These are phyloP conservation scores for Cynaeus angustus DNA, from an alignment of 2,888 invertebrate genomes.

Conservation along the genomic window DNA sequence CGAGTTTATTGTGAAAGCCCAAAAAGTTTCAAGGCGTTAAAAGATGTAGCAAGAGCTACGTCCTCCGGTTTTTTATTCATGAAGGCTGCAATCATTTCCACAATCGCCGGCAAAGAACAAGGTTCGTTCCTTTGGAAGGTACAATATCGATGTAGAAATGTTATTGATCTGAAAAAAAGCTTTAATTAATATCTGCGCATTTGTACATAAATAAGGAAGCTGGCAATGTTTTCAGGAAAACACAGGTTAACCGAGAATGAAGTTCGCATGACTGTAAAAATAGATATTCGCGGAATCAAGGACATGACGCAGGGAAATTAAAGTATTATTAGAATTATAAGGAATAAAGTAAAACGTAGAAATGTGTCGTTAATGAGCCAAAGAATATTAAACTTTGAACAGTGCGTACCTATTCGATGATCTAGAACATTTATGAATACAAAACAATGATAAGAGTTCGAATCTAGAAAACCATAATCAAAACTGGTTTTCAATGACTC, in stretches of 20 bases:
- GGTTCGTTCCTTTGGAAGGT: slow-evolving; percentile 98
- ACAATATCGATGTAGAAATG: slow-evolving; percentile 90
- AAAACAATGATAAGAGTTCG: neutral
- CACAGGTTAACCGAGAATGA: slow-evolving; percentile 18
- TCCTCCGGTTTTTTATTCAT: slow-evolving; percentile 90
- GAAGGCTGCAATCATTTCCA: slow-evolving; percentile 96
- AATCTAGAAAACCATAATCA: neutral
- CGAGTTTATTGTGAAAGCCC: slow-evolving; percentile 81
- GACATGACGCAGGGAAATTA: slow-evolving; percentile 26
- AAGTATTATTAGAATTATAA: slow-evolving; percentile 7
- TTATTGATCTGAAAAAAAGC: slow-evolving; percentile 77
- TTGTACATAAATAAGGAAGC: slow-evolving; percentile 1
- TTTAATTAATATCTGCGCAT: neutral
- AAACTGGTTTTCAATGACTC: no score
- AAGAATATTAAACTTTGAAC: slow-evolving; percentile 2
- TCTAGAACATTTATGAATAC: neutral
- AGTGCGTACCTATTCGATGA: neutral
- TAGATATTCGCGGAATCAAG: slow-evolving; percentile 32
- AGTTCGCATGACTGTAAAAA: slow-evolving; percentile 28
- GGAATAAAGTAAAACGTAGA: slow-evolving; percentile 3
- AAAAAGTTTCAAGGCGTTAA: slow-evolving; percentile 93
- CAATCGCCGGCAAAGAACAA: slow-evolving; percentile 92
- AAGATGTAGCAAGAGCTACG: slow-evolving; percentile 91
- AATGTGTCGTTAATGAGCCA: neutral
- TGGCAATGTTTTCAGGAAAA: slow-evolving; percentile 34